Conservation (phyloP, 2,797 vertebrate species). For the Rhabdomys pumilio region DNA sequence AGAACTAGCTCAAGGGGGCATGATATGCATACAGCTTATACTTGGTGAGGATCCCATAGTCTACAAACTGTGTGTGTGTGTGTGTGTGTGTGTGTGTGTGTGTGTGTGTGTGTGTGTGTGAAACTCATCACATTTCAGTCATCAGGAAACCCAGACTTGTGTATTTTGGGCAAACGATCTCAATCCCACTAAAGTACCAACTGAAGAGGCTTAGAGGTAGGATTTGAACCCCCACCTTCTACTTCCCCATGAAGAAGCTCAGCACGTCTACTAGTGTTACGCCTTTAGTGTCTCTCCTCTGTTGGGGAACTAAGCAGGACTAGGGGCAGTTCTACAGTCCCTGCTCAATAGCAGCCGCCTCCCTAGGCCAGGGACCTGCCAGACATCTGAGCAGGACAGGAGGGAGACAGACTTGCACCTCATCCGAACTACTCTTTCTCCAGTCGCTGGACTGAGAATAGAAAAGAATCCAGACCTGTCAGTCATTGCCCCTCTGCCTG, state of each 20-base stretch:
- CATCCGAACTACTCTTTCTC: not conserved
- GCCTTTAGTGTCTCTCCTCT: not conserved
- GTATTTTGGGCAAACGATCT: not conserved
- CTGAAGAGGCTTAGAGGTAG: not conserved
- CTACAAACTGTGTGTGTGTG: not conserved
- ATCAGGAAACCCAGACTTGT: not conserved
- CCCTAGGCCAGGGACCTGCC: not conserved
- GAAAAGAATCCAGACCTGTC: conserved; percentile 54
- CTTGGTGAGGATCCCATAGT: not conserved
- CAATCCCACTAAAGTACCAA: no score
- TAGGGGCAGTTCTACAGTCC: not conserved
- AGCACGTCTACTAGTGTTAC: not conserved
- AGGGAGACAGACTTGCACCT: rapidly evolving
- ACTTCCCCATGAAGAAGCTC: not conserved
- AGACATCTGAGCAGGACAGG: not conserved
- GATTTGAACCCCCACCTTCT: not conserved
- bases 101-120: no score
- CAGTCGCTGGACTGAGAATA: not conserved
- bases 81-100: no score
- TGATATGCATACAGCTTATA: not conserved
- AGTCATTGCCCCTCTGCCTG: not conserved
- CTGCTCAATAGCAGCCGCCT: not conserved
- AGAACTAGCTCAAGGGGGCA: not conserved
- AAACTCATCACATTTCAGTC: not conserved
- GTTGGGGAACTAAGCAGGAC: not conserved